Percentiles rank a stretch among this genome's conserved stretches.
Evolutionary conservation across 1,140 invertebrate genomes (phyloP).

Genomic region (Drosophila suzukii): DNA sequence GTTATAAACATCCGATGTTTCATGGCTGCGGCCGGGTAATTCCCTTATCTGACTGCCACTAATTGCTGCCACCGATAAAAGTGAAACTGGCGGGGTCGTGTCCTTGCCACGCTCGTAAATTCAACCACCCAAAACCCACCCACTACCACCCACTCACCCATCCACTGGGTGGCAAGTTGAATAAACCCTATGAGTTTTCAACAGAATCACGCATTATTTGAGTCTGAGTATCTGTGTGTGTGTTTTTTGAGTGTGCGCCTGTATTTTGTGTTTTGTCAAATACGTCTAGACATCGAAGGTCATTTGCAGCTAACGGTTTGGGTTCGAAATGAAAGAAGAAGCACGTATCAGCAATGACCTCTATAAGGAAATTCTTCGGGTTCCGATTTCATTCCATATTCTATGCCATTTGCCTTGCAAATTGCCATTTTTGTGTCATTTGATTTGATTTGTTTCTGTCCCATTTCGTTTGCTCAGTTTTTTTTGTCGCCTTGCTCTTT

Average conservation of each 20-base stretch:
- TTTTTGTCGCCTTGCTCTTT: neutral
- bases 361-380: conserved; percentile 50
- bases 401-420: conserved; percentile 58
- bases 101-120: conserved; percentile 17
- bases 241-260: conserved; percentile 45
- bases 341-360: conserved; percentile 31
- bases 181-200: conserved; percentile 65
- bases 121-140: neutral
- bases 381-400: conserved; percentile 28
- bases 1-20: conserved; percentile 32
- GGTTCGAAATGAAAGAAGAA: conserved; percentile 5
- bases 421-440: conserved; percentile 51
- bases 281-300: conserved; percentile 78
- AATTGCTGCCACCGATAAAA: conserved; percentile 62
- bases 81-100: conserved; percentile 13
- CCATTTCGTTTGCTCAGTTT: conserved; percentile 14
- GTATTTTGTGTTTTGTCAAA: conserved; percentile 72
- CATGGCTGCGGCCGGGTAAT: conserved; percentile 22
- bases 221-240: conserved; percentile 39
- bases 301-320: conserved; percentile 57
- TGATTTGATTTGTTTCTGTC: conserved; percentile 53
- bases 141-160: neutral
- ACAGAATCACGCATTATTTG: conserved; percentile 69
- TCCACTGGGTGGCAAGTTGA: conserved; percentile 57
- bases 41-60: conserved; percentile 55